Conservation (phyloP, 2,113 vertebrate species). For the Ptilonorhynchus violaceus region DNA sequence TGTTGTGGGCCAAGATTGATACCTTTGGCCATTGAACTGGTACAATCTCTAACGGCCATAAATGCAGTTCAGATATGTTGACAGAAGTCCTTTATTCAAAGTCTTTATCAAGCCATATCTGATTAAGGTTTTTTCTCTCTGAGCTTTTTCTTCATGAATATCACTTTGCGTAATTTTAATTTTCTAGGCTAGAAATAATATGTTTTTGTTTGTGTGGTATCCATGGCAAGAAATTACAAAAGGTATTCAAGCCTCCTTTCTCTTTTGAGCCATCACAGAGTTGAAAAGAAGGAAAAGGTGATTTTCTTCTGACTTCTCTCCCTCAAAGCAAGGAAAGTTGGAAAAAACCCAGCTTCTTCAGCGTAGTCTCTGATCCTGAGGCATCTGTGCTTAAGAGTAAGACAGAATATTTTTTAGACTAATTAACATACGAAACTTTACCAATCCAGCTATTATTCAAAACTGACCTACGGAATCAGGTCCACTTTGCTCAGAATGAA, state of each 20-base stretch:
- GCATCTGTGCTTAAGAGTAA: not conserved
- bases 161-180: not conserved
- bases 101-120: not conserved
- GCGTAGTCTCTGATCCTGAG: not conserved
- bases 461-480: not conserved
- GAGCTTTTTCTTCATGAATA: not conserved
- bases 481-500: not conserved
- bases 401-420: not conserved
- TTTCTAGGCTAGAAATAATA: not conserved
- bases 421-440: not conserved
- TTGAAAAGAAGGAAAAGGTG: not conserved
- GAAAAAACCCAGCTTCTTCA: not conserved
- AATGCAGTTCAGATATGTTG: slow-evolving; percentile 34
- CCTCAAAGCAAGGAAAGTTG: not conserved
- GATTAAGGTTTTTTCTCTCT: not conserved
- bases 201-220: not conserved
- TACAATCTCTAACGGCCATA: not conserved
- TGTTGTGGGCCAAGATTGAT: not conserved
- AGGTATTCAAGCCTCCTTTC: not conserved
- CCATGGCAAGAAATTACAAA: not conserved
- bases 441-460: not conserved
- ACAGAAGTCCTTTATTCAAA: slow-evolving; percentile 12
- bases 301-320: not conserved
- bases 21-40: slow-evolving; percentile 44
- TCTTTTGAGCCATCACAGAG: not conserved